These are phyloP conservation scores for Phenganax marumi DNA, from an alignment of 92 coral and sea anemone species.

Conservation along the genomic window DNA sequence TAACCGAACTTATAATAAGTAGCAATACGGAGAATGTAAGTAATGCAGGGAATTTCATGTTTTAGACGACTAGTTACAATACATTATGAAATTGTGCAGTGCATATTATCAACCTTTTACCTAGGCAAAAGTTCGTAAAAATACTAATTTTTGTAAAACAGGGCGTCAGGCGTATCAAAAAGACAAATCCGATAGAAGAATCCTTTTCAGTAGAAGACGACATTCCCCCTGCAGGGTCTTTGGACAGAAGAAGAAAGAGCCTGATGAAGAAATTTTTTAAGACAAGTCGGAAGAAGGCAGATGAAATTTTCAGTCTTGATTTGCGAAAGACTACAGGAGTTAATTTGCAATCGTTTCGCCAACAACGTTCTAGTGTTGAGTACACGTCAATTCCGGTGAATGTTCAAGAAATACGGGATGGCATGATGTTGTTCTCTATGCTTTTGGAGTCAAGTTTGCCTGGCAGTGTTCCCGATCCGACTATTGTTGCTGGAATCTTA, in stretches of 20 bases:
- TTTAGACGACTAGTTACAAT: too few species aligned
- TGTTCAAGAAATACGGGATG: constrained; percentile 71
- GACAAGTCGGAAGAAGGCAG: constrained; percentile 69
- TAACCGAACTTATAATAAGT: too few species aligned
- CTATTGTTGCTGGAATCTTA: constrained; percentile 96
- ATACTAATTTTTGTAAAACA: background rate
- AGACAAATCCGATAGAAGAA: constrained; percentile 29
- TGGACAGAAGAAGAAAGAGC: constrained; percentile 48
- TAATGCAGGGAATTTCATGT: too few species aligned
- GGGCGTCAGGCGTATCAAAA: constrained; percentile 22
- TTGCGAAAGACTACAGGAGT: constrained; percentile 10
- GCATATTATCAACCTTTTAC: too few species aligned
- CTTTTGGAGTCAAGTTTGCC: constrained; percentile 82
- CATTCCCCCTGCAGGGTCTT: constrained; percentile 10
- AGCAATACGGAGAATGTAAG: too few species aligned
- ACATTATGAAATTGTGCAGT: too few species aligned
- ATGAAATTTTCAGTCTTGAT: constrained; percentile 67
- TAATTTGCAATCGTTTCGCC: constrained; percentile 11
- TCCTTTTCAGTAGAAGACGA: constrained; percentile 33
- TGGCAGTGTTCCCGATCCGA: constrained; percentile 92
- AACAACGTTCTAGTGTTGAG: constrained; percentile 45
- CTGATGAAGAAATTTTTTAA: constrained; percentile 74
- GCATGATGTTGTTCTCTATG: constrained; percentile 80
- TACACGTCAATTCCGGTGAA: constrained; percentile 87
- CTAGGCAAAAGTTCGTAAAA: too few species aligned